phyloP scores from a whole-genome alignment of 92 coral and sea anemone genomes.

The Hydrozoanthus gracilis region DNA sequence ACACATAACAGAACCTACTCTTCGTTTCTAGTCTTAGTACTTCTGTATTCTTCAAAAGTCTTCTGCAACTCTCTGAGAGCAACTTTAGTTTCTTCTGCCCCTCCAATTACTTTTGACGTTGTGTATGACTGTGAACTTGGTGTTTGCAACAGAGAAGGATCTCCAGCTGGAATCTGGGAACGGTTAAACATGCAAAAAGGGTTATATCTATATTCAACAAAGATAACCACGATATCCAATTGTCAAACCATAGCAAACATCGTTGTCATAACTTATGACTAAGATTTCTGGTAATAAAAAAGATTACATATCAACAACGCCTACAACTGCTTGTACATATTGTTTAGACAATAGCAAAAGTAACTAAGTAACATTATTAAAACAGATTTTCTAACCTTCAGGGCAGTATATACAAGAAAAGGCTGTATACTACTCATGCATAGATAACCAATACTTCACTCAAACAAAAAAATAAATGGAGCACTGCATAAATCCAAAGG shows the following conservation, averaged over 20 bases:
- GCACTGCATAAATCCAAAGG: too few species aligned
- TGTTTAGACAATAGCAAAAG: too few species aligned
- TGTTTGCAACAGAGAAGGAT: conserved; percentile 38
- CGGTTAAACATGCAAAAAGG: neutral
- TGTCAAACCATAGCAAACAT: too few species aligned
- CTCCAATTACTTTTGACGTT: conserved; percentile 62
- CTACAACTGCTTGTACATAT: too few species aligned
- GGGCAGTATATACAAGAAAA: neutral
- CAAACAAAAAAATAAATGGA: too few species aligned
- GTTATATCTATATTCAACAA: neutral
- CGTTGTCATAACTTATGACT: too few species aligned
- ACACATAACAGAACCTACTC: conserved; percentile 59
- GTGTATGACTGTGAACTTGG: conserved; percentile 58
- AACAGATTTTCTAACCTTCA: too few species aligned
- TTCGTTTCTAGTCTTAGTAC: conserved; percentile 74
- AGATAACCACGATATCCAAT: neutral
- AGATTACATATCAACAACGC: too few species aligned
- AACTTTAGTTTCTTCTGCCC: conserved; percentile 78
- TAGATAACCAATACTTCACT: too few species aligned
- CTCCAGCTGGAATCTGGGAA: conserved; percentile 66
- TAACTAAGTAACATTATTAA: too few species aligned
- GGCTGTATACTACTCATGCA: too few species aligned
- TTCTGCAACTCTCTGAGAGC: conserved; percentile 92
- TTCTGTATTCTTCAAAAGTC: conserved; percentile 85
- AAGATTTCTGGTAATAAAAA: too few species aligned